Base-by-base conservation (phyloP, 1,140 invertebrate genomes). In the Neoseiulus cucumeris region DNA sequence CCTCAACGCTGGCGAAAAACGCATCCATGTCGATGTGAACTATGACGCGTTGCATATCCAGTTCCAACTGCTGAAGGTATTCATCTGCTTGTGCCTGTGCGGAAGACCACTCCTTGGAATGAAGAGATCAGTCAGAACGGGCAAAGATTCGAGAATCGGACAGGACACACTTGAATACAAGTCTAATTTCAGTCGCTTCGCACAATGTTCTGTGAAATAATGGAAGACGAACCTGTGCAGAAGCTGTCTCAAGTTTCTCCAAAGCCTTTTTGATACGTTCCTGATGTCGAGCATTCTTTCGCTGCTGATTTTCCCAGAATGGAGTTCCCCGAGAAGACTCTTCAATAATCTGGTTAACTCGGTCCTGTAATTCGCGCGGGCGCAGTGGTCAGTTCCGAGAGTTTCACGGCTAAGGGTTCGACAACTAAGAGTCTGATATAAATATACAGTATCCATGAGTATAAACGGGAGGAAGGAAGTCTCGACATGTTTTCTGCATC, bases 11-110 rank as follows among this genome's bases (percentile, higher is more conserved):
- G 64, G 82, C 83, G 74, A 79, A 85, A 71, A 82, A 84, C 12
- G 80, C 80, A 74, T 85, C 83, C 81, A 84, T 82, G 72, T 84
- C 83, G 55, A 84, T 75, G 69, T 84, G 83, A 7, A 84, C 80
- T 69, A 82, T 80, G 12, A 75, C 77, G n/a, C 74, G 74, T 65
- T 68, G 74, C 7, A 82, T 70, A 72, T 82, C 77, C 67, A 77
- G 66, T 25, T 66, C 17, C 55, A 65, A 7, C 44, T 44, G 64
- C 20, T 69, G 25, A 41, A 44, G 44, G 51, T 18, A 25, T n/a
- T 42, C 29, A 17, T 42, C 47, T 7, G 2, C 22, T 33, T 33
- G 14, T 59, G 25, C 14, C 51, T 59, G 25, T 14, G 51, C 51
- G 4, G 14, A 12, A 29, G 51, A 25, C 33, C 25, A 59, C 33